These are phyloP conservation scores for Bombus polaris DNA, from an alignment of 1,140 invertebrate genomes.

Conservation along the genomic window DNA sequence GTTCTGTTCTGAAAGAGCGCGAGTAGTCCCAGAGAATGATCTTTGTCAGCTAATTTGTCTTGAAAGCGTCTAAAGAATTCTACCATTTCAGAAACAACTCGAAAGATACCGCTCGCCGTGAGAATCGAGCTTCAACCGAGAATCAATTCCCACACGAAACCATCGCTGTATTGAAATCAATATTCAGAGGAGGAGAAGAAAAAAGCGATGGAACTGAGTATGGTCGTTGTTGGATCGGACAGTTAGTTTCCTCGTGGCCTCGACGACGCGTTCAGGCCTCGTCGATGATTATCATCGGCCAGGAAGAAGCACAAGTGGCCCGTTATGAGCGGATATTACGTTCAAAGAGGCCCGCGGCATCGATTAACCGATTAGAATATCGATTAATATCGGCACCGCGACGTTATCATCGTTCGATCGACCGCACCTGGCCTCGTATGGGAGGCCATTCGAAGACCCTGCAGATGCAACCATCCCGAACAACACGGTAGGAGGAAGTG, in stretches of 20 bases:
- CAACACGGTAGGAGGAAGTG: conserved; percentile 47
- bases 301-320: conserved; percentile 61
- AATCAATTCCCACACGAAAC: neutral
- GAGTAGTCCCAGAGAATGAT: neutral
- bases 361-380: conserved; percentile 77
- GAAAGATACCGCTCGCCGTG: neutral
- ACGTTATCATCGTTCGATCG: conserved; percentile 57
- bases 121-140: neutral
- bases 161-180: conserved; percentile 14
- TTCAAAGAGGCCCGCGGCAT: conserved; percentile 69
- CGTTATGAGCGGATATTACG: conserved; percentile 77
- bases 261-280: conserved; percentile 48
- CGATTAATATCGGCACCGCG: conserved; percentile 74
- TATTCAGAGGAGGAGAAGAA: neutral
- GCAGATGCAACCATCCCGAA: conserved; percentile 6
- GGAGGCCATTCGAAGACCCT: neutral
- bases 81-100: neutral
- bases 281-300: conserved; percentile 54
- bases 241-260: conserved; percentile 14
- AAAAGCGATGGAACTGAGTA: neutral
- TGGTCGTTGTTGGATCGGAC: conserved; percentile 2
- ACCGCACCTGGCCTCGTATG: conserved; percentile 50
- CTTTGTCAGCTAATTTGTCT: neutral
- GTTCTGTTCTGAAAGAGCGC: neutral
- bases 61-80: neutral